Base-by-base conservation (phyloP, 2,888 invertebrate species). In the Cepaea hortensis region DNA sequence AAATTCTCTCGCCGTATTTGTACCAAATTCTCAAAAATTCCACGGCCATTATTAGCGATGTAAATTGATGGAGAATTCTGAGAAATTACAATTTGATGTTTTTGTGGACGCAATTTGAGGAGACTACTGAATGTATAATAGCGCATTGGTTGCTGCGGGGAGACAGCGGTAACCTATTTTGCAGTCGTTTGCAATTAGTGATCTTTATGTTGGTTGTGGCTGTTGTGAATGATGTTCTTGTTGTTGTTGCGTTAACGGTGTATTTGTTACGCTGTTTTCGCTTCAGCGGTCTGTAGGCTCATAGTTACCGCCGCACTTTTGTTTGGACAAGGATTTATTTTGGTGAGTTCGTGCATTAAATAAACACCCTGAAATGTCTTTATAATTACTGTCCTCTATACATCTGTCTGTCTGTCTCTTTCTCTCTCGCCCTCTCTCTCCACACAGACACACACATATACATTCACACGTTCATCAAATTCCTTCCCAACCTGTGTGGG, bases 1-100 rank as follows among this genome's bases (percentile, higher is more conserved):
- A 62, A 13, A 46, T 35, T 23, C 55, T 15, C 15, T 35, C 35
- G 9, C 62, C 7, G 35, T 62, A 23, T n/a, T 62, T 79, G 23
- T 62, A 55, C 46, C 62, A 6, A 18, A 3, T 62, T 79, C 62
- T 9, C 9, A 3, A 15, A 6, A 62, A 18, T 79, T 79, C 61
- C 23, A 35, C 35, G 11, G 35, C 23, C 62, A 6, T 62, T 35
- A 62, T 79, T 79, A 79, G 62, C 61, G 79, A 79, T 79, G 79
- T 79, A 79, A 23, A 79, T 79, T 79, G 61, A 5, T 79, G 61
- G 62, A 79, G 61, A 79, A 79, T 79, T 79, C 23, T 62, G 79
- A 23, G 23, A 18, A 76, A 79, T 79, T 79, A 79, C 79, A 79
- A 77, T 62, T 35, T 79, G 23, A 79, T 79, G 79, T 35, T 35